Base-by-base conservation (phyloP, 2,888 invertebrate species). In the Ectemnius continuus region DNA sequence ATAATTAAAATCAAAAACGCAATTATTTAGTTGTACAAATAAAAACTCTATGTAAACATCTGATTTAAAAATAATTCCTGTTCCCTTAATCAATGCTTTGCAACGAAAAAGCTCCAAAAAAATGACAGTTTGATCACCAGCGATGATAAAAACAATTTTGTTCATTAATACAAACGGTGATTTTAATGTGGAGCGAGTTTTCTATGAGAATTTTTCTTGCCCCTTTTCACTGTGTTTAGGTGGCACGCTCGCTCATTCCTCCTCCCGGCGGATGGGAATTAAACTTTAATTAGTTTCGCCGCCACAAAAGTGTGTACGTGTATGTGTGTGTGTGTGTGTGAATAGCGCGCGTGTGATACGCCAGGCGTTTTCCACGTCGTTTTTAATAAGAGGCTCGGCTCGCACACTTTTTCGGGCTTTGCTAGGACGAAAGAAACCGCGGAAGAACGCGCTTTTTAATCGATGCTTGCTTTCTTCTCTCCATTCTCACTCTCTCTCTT, bases 251-350 rank as follows among this genome's bases (percentile, higher is more conserved):
- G 8, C 8, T 8, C 36, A 8, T 36, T 36, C 8, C 36, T 11
- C 8, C 8, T 1, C 1, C 36, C 8, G 36, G n/a, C 4, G 14
- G 52, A 5, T 4, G 52, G 14, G 52, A 52, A 52, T 52, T 52
- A 11, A 52, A 52, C 52, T 52, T 14, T 52, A 52, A 52, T 52
- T 52, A 52, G 52, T 52, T 52, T 52, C 16, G 52, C 52, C 5
- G 16, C 16, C 16, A 13, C 16, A 5, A 52, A 52, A 52, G 14
- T 36, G 36, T 48, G 16, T 4, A 2, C 2, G 20, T 2, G 13
- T 36, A 4, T 48, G 16, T 2, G 13, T 36, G 28, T 48, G 16
- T 4, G 13, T 36, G 36, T 52, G 16, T 5, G 16, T 14, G 52
- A 52, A 11, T 52, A 52, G n/a, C 0, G 52, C 5, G n/a, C 14